Base-by-base conservation (phyloP, 2,113 vertebrate genomes). In the Acanthochromis polyacanthus region DNA sequence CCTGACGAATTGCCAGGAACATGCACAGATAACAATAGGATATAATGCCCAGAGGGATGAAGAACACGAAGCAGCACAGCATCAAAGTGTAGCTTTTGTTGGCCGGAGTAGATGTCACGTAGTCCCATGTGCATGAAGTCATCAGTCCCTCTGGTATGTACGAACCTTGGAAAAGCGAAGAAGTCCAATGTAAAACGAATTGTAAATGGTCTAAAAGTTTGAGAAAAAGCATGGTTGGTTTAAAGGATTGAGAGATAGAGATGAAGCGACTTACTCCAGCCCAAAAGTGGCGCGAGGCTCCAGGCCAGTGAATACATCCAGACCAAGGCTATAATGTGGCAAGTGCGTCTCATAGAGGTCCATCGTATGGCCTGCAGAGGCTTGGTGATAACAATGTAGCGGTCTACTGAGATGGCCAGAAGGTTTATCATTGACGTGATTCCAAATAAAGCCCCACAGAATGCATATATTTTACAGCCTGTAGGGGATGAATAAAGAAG, bases 101-200 rank as follows among this genome's bases (percentile, higher is more conserved):
- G 2, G 95, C 92, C 0, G 95, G 94, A 0, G 96, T 96, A 55
- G 96, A 97, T n/a, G 96, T 97, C 90, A 95, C 91, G 19, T 98
- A 99, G 89, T 99, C 96, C 97, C 97, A 99, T 32, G 97, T 97
- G 38, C 97, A 98, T 17, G 97, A 98, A 0, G 97, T 99, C 91
- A 98, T 94, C 82, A 99, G 92, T 30, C 97, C 97, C 74, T 99
- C 97, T 0, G 97, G 98, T 52, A 98, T 95, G 1, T 98, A 98
- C 0, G 97, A 97, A 68, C 96, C 97, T 99, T 66, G 12, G n/a
- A 66, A 59, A 74, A 51, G 58, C 0, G 1, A 68, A 2, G 36
- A 20, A 60, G 0, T 80, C 12, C 16, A 16, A 48, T 12, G 0
- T 17, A 51, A 51, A 12, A 38, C 2, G 9, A 51, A 45, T 12